Evolutionary conservation across 2,888 invertebrate genomes (phyloP).

Genomic region (Azorinus chamasolen): DNA sequence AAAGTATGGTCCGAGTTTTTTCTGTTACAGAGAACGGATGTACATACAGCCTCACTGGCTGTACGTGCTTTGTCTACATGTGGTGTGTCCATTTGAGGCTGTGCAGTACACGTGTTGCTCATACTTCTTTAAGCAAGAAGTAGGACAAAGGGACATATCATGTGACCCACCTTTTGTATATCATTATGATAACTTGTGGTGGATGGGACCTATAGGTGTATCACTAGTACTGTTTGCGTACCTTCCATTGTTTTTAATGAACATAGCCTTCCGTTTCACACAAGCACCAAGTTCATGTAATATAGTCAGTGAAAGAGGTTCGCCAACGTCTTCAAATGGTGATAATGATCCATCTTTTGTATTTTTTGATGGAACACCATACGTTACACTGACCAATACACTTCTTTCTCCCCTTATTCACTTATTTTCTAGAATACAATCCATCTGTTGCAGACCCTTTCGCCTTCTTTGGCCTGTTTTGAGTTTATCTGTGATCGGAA

Average conservation of each 20-base stretch:
- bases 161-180: constrained; percentile 15
- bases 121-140: constrained; percentile 15
- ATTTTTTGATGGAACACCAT: background rate
- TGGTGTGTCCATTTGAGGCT: constrained; percentile 56
- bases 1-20: constrained; percentile 56
- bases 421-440: background rate
- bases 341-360: constrained; percentile 1
- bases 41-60: constrained; percentile 32
- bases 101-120: constrained; percentile 52
- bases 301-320: background rate
- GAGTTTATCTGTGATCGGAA: constrained; percentile 42
- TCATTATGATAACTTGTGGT: constrained; percentile 42
- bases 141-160: constrained; percentile 7
- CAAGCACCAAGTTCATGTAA: background rate
- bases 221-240: constrained; percentile 43
- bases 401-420: background rate
- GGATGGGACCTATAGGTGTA: constrained; percentile 47
- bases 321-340: too few relatives aligned
- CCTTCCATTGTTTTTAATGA: constrained; percentile 32
- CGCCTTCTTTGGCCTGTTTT: constrained; percentile 46
- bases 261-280: background rate
- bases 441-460: constrained; percentile 3
- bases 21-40: constrained; percentile 55
- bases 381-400: background rate
- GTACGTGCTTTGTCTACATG: constrained; percentile 48